These are phyloP conservation scores for Microplitis manilae DNA, from an alignment of 2,888 invertebrate species.

Conservation along the genomic window DNA sequence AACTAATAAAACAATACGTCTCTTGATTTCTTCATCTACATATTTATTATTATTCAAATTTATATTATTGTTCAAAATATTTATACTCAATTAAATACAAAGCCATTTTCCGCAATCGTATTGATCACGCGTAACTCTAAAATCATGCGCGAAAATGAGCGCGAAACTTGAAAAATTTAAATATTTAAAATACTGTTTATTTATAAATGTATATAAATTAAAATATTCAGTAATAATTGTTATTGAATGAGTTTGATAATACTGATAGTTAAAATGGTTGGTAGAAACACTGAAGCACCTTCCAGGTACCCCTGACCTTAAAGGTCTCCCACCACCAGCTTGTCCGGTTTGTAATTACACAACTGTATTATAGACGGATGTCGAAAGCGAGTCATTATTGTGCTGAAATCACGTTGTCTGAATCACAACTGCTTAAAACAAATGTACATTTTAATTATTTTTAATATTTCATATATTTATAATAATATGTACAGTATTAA, in stretches of 20 bases:
- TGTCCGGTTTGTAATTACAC: slow-evolving; percentile 59
- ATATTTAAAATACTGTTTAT: neutral
- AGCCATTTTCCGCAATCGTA: slow-evolving; percentile 10
- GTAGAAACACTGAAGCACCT: slow-evolving; percentile 38
- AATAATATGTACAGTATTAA: neutral
- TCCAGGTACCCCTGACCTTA: slow-evolving; percentile 68
- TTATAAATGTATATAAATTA: neutral
- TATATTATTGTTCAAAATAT: neutral
- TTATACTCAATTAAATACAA: neutral
- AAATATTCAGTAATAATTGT: neutral
- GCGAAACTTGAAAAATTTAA: slow-evolving; percentile 5
- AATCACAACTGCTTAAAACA: neutral
- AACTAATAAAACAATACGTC: too few relatives aligned
- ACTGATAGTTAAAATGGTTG: neutral
- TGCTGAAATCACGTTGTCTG: slow-evolving; percentile 42
- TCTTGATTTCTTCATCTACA: neutral
- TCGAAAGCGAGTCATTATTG: slow-evolving; percentile 57
- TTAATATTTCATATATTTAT: slow-evolving; percentile 23
- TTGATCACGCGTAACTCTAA: slow-evolving; percentile 13
- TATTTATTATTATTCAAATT: neutral
- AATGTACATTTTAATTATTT: slow-evolving; percentile 21
- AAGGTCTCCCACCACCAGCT: slow-evolving; percentile 49
- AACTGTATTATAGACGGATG: slow-evolving; percentile 60
- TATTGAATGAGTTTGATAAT: slow-evolving; percentile 3
- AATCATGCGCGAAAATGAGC: slow-evolving; percentile 6